Percentiles rank a stretch among this genome's conserved stretches.
These are phyloP conservation scores for Netelia inedita DNA, from an alignment of 2,888 invertebrate species.

Conservation along the genomic window DNA sequence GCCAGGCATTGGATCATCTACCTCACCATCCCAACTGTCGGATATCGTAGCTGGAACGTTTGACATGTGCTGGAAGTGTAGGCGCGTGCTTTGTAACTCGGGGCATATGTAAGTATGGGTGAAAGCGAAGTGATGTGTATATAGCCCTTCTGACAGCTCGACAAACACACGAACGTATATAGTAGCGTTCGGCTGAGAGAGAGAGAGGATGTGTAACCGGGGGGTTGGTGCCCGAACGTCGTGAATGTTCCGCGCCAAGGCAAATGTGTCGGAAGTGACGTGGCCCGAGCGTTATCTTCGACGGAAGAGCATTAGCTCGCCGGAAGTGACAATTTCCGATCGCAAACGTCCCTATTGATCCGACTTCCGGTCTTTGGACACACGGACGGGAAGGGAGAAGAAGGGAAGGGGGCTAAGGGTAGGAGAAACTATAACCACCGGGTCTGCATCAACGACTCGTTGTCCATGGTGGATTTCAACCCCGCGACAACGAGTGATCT, in stretches of 20 bases:
- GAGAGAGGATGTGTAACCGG: conserved; percentile 1
- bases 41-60: conserved; percentile 34
- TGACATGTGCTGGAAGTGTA: conserved; percentile 22
- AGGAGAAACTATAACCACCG: conserved; percentile 41
- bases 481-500: conserved; percentile 50
- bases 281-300: conserved; percentile 76
- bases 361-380: conserved; percentile 77
- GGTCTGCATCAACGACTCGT: conserved; percentile 35
- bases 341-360: conserved; percentile 81
- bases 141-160: conserved; percentile 19
- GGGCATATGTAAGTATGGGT: conserved; percentile 27
- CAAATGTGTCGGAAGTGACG: conserved; percentile 72
- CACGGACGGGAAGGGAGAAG: conserved; percentile 2
- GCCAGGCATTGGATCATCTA: conserved; percentile 54
- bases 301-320: conserved; percentile 81
- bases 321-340: conserved; percentile 84
- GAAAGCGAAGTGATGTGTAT: conserved; percentile 22
- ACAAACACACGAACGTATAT: not conserved
- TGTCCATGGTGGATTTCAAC: conserved; percentile 31
- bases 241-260: conserved; percentile 49
- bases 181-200: not conserved
- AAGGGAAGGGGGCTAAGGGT: too few species aligned
- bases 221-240: conserved; percentile 4
- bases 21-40: conserved; percentile 2
- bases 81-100: not conserved